Percentiles rank a stretch among this genome's conserved stretches.
These are phyloP conservation scores for Distichodus sexfasciatus DNA, from an alignment of 2,797 vertebrate species.

Conservation along the genomic window DNA sequence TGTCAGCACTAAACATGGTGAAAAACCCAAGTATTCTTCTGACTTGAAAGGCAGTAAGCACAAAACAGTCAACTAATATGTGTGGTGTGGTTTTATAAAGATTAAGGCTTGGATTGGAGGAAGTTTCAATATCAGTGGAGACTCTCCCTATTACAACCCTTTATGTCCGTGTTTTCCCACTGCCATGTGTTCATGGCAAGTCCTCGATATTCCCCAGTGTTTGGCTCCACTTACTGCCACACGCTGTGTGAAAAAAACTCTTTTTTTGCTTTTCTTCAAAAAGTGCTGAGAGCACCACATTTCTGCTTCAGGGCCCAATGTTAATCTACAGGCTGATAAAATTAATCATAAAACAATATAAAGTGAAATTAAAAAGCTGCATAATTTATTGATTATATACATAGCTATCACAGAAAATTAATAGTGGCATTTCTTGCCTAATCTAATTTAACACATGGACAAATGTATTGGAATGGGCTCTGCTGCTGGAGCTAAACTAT, in stretches of 20 bases:
- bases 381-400: conserved; percentile 60
- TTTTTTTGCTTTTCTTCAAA: conserved; percentile 30
- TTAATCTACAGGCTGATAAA: conserved; percentile 59
- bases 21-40: too few relatives aligned
- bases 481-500: conserved; percentile 31
- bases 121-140: background rate
- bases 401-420: conserved; percentile 57
- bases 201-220: background rate
- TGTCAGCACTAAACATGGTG: too few relatives aligned
- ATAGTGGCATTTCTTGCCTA: conserved; percentile 52
- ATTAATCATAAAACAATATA: conserved; percentile 64
- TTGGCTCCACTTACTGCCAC: conserved; percentile 19
- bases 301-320: conserved; percentile 54
- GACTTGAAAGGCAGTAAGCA: too few relatives aligned
- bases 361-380: conserved; percentile 59
- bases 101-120: background rate
- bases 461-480: conserved; percentile 56
- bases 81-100: background rate
- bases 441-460: conserved; percentile 64
- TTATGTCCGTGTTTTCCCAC: background rate
- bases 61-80: background rate
- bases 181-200: background rate
- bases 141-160: background rate
- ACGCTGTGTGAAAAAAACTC: conserved; percentile 21
- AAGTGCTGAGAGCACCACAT: conserved; percentile 57